These are phyloP conservation scores for Hippocampus guttulatus DNA, from an alignment of 2,113 vertebrate species.

Conservation along the genomic window DNA sequence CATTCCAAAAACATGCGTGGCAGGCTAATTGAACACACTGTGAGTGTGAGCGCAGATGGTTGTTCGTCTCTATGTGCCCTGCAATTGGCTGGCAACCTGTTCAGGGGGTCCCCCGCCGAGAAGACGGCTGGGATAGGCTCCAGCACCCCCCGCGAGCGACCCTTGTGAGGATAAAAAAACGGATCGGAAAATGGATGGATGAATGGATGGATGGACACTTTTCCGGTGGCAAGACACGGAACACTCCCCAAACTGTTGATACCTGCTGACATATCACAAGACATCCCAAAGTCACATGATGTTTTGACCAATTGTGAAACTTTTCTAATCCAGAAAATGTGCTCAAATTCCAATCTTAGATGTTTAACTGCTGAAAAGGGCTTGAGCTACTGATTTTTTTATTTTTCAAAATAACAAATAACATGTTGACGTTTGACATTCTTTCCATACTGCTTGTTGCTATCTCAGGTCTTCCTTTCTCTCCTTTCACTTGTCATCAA, in stretches of 20 bases:
- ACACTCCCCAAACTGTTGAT: background rate
- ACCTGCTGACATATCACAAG: background rate
- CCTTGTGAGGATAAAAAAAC: too few species aligned
- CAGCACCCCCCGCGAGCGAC: too few species aligned
- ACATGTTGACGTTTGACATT: slow-evolving; percentile 4
- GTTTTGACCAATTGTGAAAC: background rate
- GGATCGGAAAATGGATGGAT: too few species aligned
- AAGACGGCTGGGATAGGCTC: too few species aligned
- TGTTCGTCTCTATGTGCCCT: too few species aligned
- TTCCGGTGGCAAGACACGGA: background rate
- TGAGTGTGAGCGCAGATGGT: too few species aligned
- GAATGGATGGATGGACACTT: background rate
- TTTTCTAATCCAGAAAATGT: background rate
- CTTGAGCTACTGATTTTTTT: background rate
- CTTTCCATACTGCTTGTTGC: slow-evolving; percentile 6
- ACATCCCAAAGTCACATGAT: background rate
- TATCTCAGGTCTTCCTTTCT: background rate
- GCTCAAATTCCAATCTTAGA: background rate
- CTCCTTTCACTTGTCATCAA: slow-evolving; percentile 8
- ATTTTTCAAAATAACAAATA: slow-evolving; percentile 10
- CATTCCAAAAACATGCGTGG: too few species aligned
- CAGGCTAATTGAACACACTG: too few species aligned
- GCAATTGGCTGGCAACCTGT: too few species aligned
- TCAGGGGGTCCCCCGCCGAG: too few species aligned
- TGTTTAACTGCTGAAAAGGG: background rate